Evolutionary conservation across 2,797 vertebrate genomes (phyloP).

Genomic region (Hipposideros larvatus): DNA sequence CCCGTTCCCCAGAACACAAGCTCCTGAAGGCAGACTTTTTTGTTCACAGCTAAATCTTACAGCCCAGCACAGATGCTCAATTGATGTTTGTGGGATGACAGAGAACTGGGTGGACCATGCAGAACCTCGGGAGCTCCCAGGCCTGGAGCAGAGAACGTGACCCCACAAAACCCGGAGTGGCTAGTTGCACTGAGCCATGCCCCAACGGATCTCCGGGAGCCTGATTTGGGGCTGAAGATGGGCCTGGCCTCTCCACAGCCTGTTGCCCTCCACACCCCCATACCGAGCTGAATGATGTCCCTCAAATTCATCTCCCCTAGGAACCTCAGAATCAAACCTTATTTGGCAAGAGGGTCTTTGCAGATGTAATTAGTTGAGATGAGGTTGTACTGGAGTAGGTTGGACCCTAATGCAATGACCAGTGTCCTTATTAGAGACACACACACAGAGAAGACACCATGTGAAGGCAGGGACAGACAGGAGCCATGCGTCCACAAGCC

Average conservation of each 20-base stretch:
- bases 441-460: not conserved
- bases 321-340: not conserved
- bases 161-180: too few species aligned
- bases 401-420: not conserved
- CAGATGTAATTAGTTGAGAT: rapidly evolving
- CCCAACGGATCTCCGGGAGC: not conserved
- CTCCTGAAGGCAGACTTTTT: not conserved
- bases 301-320: not conserved
- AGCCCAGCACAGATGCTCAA: not conserved
- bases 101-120: not conserved
- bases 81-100: not conserved
- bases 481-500: not conserved
- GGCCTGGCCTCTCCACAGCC: not conserved
- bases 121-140: not conserved
- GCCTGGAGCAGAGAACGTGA: not conserved
- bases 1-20: not conserved
- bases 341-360: not conserved
- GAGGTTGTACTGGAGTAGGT: too few species aligned
- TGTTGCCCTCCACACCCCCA: rapidly evolving
- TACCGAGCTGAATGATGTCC: too few species aligned
- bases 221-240: not conserved
- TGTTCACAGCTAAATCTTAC: too few species aligned
- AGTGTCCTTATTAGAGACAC: not conserved
- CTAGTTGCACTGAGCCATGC: too few species aligned
- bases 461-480: not conserved